Percentiles rank a stretch among this genome's conserved stretches.
Evolutionary conservation across 2,888 invertebrate species (phyloP).

Genomic region (Teinopalpus imperialis): DNA sequence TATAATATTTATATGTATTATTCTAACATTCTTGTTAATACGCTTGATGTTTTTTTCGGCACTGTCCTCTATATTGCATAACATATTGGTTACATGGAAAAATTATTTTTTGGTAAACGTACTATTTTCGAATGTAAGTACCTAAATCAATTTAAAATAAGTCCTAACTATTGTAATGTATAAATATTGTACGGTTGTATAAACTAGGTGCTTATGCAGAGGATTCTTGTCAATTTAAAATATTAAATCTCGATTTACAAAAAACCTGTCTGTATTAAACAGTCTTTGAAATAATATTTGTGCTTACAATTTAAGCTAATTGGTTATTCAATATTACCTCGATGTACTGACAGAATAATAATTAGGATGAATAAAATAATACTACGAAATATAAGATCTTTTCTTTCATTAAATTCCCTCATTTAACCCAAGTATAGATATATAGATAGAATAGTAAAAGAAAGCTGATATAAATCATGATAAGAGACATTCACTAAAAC

Average conservation of each 20-base stretch:
- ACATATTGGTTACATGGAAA: no score
- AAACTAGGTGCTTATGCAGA: slow-evolving; percentile 78
- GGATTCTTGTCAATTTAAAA: slow-evolving; percentile 74
- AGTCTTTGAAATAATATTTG: slow-evolving; percentile 48
- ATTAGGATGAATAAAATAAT: slow-evolving; percentile 60
- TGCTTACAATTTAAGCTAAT: slow-evolving; percentile 70
- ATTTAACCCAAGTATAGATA: no score
- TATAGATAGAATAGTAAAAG: no score
- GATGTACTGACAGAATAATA: slow-evolving; percentile 75
- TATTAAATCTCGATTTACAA: slow-evolving; percentile 51
- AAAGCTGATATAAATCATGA: no score
- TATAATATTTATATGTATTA: no score
- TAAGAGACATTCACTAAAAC: no score
- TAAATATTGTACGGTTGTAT: slow-evolving; percentile 74
- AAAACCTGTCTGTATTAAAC: slow-evolving; percentile 47
- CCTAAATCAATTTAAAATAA: neutral
- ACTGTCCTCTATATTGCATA: no score
- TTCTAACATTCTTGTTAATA: no score
- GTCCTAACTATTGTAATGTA: slow-evolving; percentile 26
- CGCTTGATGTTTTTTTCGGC: no score
- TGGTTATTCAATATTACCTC: slow-evolving; percentile 61
- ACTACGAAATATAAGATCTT: slow-evolving; percentile 36
- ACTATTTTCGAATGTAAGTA: no score
- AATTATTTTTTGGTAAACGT: no score
- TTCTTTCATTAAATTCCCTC: slow-evolving; percentile 29